Evolutionary conservation across 2,797 vertebrate species (phyloP).

Genomic region (Rhodeus uyekii): DNA sequence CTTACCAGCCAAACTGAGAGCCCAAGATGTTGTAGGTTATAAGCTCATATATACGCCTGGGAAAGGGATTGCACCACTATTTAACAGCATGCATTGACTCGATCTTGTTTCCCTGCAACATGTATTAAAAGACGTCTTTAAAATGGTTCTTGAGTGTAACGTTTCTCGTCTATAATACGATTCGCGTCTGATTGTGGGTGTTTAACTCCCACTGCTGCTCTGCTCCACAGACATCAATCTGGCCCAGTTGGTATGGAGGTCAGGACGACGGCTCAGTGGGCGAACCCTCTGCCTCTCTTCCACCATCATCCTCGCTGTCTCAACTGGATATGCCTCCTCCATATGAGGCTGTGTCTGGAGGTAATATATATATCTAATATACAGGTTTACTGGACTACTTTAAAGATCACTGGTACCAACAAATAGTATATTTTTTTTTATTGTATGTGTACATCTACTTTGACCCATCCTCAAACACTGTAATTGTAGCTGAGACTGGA

Average conservation of each 20-base stretch:
- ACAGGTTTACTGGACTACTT: neutral
- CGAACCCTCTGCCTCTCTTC: constrained; percentile 77
- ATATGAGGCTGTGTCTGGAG: constrained; percentile 82
- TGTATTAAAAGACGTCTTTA: neutral
- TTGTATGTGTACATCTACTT: no score
- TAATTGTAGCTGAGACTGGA: no score
- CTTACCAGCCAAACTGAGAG: neutral
- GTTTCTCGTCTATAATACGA: no score
- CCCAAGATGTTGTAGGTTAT: neutral
- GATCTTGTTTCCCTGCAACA: neutral
- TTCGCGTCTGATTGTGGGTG: constrained; percentile 20
- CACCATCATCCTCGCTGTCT: constrained; percentile 80
- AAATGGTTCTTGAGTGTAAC: constrained; percentile 7
- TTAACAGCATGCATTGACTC: neutral
- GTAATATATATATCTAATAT: no score
- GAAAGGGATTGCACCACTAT: neutral
- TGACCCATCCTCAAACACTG: no score
- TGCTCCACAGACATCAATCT: constrained; percentile 76
- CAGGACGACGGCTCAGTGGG: constrained; percentile 81
- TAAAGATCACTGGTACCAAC: neutral
- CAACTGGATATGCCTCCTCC: constrained; percentile 84
- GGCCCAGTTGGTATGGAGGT: constrained; percentile 82
- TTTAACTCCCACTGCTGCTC: constrained; percentile 36
- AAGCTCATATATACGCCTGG: neutral
- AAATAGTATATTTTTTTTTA: neutral